Evolutionary conservation across 1,140 invertebrate genomes (phyloP), one percentile per base, ranked within the genome.

Genomic region (Leptinotarsa lineolata): DNA sequence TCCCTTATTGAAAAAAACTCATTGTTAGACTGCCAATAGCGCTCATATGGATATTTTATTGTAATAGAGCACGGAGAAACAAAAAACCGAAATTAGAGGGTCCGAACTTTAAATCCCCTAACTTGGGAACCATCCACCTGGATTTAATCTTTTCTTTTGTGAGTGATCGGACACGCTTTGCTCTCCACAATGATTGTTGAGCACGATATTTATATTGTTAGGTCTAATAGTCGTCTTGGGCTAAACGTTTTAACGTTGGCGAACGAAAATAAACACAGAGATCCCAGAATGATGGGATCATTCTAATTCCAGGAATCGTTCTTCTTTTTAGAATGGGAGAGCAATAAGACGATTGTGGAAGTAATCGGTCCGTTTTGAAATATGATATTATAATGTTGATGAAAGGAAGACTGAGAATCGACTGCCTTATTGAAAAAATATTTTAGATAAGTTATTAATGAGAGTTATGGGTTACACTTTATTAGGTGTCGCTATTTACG

Each of bases 121-220:
- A 67, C 65, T 67, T 67, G 65, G 68, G 68, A 59, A 70, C 48
- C 68, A 59, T 70, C 68, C 68, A 70, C 54, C 68, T 70, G 68
- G 54, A 59, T 59, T 21, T 70, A 70, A 70, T 70, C 46, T 59
- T 15, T 59, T 21, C 68, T 70, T 59, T 70, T 70, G 48, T 70
- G 48, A 59, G 15, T 30, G 68, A 30, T 59, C 68, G 68, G 48
- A 59, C 68, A 70, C 68, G 68, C 68, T 70, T 70, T 24, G n/a
- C 68, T 68, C 54, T 58, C 68, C 21, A 21, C 22, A 45, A 70
- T 70, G 46, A 59, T 70, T 70, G 68, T 60, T 45, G 21, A 45
- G 48, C 68, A 70, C 68, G 68, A 70, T 70, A 70, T 70, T 70
- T 70, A 24, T 70, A 70, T 70, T 70, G 68, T 69, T 70, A 44